Evolutionary conservation across 1,140 invertebrate genomes (phyloP), one percentile per base, ranked within the genome.

Genomic region (Brachionus asplanchnoidis): DNA sequence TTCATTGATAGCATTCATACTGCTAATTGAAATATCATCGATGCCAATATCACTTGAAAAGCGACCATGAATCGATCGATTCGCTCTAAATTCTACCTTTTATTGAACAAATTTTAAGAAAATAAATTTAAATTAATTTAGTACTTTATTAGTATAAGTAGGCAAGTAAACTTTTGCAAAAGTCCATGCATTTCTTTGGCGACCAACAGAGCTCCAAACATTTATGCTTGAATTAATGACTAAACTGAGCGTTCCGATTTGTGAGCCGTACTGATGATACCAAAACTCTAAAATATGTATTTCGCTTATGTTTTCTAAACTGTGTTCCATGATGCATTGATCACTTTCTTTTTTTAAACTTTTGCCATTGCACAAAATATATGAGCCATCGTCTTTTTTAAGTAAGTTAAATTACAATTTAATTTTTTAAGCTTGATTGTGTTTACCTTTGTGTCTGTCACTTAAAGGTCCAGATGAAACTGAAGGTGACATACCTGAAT

Each of bases 1-100:
- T 23, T 42, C 23, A 12, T 20, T 44, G 6, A 26, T 6, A 17
- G n/a, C 5, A n/a, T 26, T 56, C 7, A 78, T 7, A 32, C 26
- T 26, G 44, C 9, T n/a, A n/a, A 36, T n/a, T 32, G 40, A 14
- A 32, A 75, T 56, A 23, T 56, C 75, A 56, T 78, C 75, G 28
- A 78, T 28, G 14, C 32, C 75, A 14, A 78, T n/a, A 28, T 42
- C 75, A 56, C 75, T 78, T 40, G 75, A 78, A n/a, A 78, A 26
- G 20, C 75, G 20, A 56, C 36, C 75, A 12, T 46, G 5, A 56
- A 50, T 56, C 3, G 75, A 78, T 2, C 28, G 6, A n/a, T 78
- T 78, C 8, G 32, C 75, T 20, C 20, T 3, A 40, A 75, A 75
- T 20, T 75, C 70, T 28, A 75, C 6, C 70, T 75, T 20, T 9